Evolutionary conservation across 2,888 invertebrate genomes (phyloP), one percentile per base, ranked within the genome.

Genomic region (Polietes domitor): DNA sequence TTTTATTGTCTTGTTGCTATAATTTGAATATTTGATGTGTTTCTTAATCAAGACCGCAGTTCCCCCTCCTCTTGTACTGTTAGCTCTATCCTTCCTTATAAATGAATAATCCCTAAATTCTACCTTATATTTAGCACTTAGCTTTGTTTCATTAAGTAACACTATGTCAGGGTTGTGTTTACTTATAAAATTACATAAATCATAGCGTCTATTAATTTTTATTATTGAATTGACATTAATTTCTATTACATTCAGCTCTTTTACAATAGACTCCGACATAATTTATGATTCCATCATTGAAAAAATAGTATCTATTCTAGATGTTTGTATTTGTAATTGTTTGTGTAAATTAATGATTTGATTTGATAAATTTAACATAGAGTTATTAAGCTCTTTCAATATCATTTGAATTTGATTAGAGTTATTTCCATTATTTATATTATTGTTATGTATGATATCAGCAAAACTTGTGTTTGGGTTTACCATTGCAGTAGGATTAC

Each of bases 211-310:
- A 28, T 9, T 71, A n/a, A 53, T 71, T 26, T 9, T n/a, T 47
- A 47, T 68, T 68, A 68, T 2, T 3, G 47, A 68, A 24, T 68
- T 68, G 0, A 47, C 68, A n/a, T 47, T 68, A 1, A 68, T 53
- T 6, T 71, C 17, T 0, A 32, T 71, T 28, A 71, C 28, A 17
- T 71, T 71, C 0, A 71, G 15, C 5, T 17, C n/a, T 50, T n/a
- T 50, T n/a, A n/a, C 15, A 19, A n/a, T 53, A 6, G 50, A 32
- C 19, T 53, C 28, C n/a, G 32, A 26, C 10, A 28, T 28, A 15
- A n/a, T n/a, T n/a, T 53, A 71, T 53, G 1, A 15, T 17, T 32
- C 53, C 26, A 71, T 26, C 53, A 53, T 71, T 28, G 53, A 71
- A 53, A 71, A 71, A 0, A 53, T 70, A 41, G 70, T 53, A 28